Conservation (phyloP, 2,888 invertebrate genomes). For the Cryptocheilus praepositus region DNA sequence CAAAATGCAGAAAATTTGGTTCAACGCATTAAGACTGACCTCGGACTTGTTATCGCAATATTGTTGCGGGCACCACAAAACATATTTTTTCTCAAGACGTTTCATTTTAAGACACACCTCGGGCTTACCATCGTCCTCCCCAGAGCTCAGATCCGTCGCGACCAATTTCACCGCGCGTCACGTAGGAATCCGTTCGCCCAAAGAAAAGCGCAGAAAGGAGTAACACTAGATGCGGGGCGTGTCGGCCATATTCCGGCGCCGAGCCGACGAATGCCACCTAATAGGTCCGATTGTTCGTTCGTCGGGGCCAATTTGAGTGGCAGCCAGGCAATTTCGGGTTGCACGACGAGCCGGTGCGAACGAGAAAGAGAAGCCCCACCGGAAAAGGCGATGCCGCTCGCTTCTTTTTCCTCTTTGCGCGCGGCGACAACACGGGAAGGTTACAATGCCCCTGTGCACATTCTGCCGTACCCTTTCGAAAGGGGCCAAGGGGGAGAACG, state of each 20-base stretch:
- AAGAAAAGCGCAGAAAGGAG: no score
- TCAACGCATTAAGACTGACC: no score
- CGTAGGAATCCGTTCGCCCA: no score
- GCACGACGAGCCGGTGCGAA: no score
- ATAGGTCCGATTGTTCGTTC: slow-evolving; percentile 73
- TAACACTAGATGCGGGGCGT: no score
- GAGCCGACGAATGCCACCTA: slow-evolving; percentile 70
- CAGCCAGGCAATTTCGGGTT: slow-evolving; percentile 69
- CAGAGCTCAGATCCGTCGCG: background rate
- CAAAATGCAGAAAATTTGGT: no score
- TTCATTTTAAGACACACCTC: no score
- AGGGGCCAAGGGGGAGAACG: background rate
- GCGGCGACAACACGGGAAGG: slow-evolving; percentile 54
- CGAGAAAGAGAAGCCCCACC: slow-evolving; percentile 48
- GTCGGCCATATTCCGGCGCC: slow-evolving; percentile 29
- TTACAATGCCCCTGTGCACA: slow-evolving; percentile 46
- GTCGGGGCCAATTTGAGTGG: slow-evolving; percentile 74
- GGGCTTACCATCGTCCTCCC: slow-evolving; percentile 15
- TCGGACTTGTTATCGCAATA: no score
- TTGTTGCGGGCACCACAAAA: no score
- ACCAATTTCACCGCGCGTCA: no score
- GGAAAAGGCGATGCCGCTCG: slow-evolving; percentile 52
- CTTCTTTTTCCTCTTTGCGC: slow-evolving; percentile 7
- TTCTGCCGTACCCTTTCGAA: slow-evolving; percentile 39
- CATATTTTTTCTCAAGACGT: no score